Evolutionary conservation across 23 tunicate genomes (phyloP).

Genomic region (Botrylloides violaceus): DNA sequence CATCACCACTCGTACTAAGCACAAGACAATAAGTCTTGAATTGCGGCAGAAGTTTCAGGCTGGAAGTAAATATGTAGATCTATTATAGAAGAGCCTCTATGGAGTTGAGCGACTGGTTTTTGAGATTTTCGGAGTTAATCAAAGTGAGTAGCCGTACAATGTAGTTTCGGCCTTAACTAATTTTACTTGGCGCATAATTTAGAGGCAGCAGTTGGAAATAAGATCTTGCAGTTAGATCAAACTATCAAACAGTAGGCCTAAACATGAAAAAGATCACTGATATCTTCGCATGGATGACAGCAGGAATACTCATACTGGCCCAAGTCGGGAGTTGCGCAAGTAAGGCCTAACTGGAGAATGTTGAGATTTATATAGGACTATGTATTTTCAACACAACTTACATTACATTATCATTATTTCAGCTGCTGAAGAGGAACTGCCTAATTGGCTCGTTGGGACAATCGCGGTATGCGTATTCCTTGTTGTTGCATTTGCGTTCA

Average conservation of each 20-base stretch:
- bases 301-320: not conserved
- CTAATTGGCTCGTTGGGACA: slow-evolving; percentile 11
- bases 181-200: not conserved
- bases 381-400: no score
- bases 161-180: no score
- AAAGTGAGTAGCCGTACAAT: not conserved
- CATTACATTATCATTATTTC: not conserved
- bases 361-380: not conserved
- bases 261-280: not conserved
- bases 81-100: not conserved
- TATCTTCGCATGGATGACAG: not conserved
- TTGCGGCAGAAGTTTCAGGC: no score
- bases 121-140: not conserved
- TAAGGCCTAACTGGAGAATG: not conserved
- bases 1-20: no score
- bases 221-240: not conserved
- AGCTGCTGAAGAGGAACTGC: not conserved
- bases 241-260: not conserved
- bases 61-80: no score
- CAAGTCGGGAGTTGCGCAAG: slow-evolving; percentile 1
- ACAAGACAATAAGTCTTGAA: no score
- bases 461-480: slow-evolving; percentile 28
- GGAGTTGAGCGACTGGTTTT: no score
- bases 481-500: slow-evolving; percentile 24
- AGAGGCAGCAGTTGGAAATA: not conserved